phyloP scores from a whole-genome alignment of 2,113 vertebrate genomes.

The Pteropus alecto region DNA sequence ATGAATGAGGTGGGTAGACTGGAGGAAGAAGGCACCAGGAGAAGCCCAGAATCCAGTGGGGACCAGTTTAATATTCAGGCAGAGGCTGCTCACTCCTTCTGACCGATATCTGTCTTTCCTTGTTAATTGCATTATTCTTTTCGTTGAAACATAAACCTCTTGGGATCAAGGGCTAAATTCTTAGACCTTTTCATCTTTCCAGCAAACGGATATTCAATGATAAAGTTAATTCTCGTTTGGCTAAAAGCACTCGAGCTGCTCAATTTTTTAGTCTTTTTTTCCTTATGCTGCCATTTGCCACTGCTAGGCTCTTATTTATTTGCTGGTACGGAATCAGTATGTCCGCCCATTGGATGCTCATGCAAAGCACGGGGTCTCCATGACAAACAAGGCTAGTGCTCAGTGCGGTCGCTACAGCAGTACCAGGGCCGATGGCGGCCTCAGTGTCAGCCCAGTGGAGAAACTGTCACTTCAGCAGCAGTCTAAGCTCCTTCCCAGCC shows the following conservation, averaged over 20 bases:
- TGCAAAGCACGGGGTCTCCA: background rate
- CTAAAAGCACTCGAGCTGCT: background rate
- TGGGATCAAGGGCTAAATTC: background rate
- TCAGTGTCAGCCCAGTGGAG: background rate
- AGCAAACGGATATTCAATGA: background rate
- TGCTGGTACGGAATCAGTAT: background rate
- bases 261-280: background rate
- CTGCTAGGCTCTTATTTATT: background rate
- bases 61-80: background rate
- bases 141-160: background rate
- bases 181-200: background rate
- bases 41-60: background rate
- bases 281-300: background rate
- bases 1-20: background rate
- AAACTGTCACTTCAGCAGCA: background rate
- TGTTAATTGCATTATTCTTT: background rate
- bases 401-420: background rate
- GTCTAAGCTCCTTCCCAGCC: background rate
- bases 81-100: background rate
- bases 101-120: background rate
- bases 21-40: background rate
- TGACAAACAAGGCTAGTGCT: rapidly evolving
- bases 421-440: rapidly evolving
- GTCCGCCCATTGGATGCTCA: background rate
- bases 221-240: background rate